Conservation (phyloP, 2,888 invertebrate genomes). For the Coenonympha glycerion region DNA sequence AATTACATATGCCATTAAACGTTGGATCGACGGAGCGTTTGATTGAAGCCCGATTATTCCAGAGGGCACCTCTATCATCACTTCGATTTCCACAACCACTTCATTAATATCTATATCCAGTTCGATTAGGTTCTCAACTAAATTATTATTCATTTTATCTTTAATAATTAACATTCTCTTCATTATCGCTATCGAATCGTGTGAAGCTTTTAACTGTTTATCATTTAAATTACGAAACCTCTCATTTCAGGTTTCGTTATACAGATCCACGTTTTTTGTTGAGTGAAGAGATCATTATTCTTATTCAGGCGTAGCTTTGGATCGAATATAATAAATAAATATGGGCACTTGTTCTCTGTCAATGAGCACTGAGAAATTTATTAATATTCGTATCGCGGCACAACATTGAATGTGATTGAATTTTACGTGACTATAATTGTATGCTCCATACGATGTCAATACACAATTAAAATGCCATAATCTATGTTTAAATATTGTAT, state of each 20-base stretch:
- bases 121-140: slow-evolving; percentile 56
- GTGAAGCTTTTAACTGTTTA: slow-evolving; percentile 40
- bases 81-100: slow-evolving; percentile 29
- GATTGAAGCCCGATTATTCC: slow-evolving; percentile 44
- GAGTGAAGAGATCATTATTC: slow-evolving; percentile 2
- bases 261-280: slow-evolving; percentile 42
- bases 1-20: slow-evolving; percentile 51
- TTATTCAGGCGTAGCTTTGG: not conserved
- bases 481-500: no score
- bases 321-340: slow-evolving; percentile 3
- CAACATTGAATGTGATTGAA: not conserved
- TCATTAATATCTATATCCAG: slow-evolving; percentile 34
- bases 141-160: not conserved
- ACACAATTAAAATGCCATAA: not conserved
- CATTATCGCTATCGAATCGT: slow-evolving; percentile 37
- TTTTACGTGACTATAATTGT: slow-evolving; percentile 1
- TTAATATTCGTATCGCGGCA: slow-evolving; percentile 1
- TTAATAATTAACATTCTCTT: slow-evolving; percentile 47
- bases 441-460: not conserved
- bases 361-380: not conserved
- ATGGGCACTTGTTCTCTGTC: not conserved
- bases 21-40: slow-evolving; percentile 34
- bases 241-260: slow-evolving; percentile 39
- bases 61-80: slow-evolving; percentile 29
- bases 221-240: slow-evolving; percentile 30